phyloP scores from a whole-genome alignment of 1,140 invertebrate genomes.

The Schlechtendalia chinensis region DNA sequence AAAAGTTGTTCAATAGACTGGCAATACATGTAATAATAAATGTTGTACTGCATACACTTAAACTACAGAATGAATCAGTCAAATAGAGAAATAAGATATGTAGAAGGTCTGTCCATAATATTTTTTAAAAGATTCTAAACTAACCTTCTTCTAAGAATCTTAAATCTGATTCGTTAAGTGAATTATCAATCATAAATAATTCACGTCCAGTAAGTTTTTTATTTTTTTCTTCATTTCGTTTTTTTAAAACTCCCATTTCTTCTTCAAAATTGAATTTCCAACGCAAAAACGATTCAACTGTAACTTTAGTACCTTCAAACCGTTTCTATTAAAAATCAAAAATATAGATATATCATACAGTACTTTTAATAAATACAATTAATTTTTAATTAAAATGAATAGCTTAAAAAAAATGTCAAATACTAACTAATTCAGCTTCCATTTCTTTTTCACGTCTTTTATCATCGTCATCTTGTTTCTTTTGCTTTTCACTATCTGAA shows the following conservation, averaged over 20 bases:
- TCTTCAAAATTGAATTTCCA: slow-evolving; percentile 95
- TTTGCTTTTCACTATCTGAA: slow-evolving; percentile 74
- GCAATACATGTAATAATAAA: no score
- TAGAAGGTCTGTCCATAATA: no score
- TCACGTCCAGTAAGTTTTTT: slow-evolving; percentile 69
- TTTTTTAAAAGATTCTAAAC: no score
- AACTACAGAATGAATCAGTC: no score
- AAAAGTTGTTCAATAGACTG: no score
- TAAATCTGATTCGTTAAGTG: slow-evolving; percentile 90
- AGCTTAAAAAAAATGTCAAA: neutral
- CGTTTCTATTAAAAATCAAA: slow-evolving; percentile 67
- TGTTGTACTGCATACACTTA: no score
- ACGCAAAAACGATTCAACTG: slow-evolving; percentile 90
- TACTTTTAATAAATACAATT: no score
- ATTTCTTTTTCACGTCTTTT: slow-evolving; percentile 73
- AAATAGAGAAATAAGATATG: no score
- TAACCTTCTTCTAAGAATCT: slow-evolving; percentile 92
- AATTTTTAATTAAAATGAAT: no score
- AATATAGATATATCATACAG: neutral
- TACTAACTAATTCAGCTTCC: slow-evolving; percentile 71
- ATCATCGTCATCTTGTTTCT: slow-evolving; percentile 69
- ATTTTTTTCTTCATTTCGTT: slow-evolving; percentile 69
- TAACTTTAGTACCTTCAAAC: slow-evolving; percentile 93
- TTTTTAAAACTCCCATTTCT: slow-evolving; percentile 78
- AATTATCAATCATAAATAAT: slow-evolving; percentile 87